Conservation (phyloP, 2,113 vertebrate genomes). For the Prionailurus bengalensis region DNA sequence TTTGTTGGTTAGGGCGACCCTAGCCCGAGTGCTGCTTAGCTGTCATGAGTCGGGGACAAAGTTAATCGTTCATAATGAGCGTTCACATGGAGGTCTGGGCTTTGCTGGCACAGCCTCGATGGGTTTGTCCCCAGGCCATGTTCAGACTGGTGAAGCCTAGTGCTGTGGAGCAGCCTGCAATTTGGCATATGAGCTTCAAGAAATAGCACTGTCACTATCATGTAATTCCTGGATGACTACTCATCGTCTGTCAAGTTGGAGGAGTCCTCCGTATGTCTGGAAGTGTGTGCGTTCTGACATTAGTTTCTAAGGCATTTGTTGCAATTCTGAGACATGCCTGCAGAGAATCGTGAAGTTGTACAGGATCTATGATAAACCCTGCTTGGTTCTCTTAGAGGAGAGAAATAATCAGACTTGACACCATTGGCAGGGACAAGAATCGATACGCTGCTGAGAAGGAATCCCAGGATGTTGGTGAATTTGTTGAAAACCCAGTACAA, state of each 20-base stretch:
- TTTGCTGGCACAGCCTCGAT: background rate
- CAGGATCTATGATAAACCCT: background rate
- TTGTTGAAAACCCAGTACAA: background rate
- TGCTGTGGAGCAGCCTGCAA: background rate
- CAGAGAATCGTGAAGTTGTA: background rate
- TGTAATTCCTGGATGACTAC: conserved; percentile 35
- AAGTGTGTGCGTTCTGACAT: conserved; percentile 42
- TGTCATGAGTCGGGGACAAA: background rate
- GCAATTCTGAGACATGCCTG: background rate
- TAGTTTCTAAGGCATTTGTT: conserved; percentile 42
- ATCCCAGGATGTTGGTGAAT: background rate
- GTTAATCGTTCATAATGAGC: conserved; percentile 17
- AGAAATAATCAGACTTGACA: background rate
- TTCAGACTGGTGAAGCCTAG: background rate
- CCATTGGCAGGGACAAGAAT: background rate
- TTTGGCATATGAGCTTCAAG: conserved; percentile 16
- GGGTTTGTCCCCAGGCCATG: background rate
- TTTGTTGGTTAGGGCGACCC: background rate
- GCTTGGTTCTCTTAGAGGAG: background rate
- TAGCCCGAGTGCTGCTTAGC: background rate
- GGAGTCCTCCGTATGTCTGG: conserved; percentile 14
- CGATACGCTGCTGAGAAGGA: background rate
- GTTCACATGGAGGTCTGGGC: background rate
- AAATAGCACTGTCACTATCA: background rate
- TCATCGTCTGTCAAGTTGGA: background rate